phyloP scores from a whole-genome alignment of 2,888 invertebrate species.

The Trachelus tabidus region DNA sequence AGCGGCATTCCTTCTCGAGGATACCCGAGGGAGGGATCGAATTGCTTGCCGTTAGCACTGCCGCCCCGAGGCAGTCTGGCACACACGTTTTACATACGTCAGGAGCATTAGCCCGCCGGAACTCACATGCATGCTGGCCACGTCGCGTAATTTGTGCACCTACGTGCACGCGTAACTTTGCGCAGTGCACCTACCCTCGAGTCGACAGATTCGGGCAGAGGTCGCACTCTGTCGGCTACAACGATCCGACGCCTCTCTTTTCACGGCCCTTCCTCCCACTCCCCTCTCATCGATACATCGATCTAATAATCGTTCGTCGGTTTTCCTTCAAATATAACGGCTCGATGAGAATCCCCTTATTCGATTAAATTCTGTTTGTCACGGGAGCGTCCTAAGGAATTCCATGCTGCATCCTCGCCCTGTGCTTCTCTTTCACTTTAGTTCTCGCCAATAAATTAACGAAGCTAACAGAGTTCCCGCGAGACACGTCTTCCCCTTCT shows the following conservation, averaged over 20 bases:
- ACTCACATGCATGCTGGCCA: background rate
- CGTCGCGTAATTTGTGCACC: background rate
- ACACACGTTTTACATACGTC: background rate
- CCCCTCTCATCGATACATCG: background rate
- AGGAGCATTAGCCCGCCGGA: background rate
- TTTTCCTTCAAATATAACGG: background rate
- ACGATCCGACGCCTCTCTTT: no score
- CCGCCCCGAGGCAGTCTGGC: background rate
- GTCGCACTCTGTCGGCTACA: no score
- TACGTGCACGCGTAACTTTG: background rate
- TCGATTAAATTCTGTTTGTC: background rate
- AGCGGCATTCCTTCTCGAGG: background rate
- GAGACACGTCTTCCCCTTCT: background rate
- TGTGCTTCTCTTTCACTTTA: background rate
- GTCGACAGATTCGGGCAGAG: background rate
- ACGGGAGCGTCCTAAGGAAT: background rate
- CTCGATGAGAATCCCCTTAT: background rate
- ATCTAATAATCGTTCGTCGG: background rate
- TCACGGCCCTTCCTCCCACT: background rate
- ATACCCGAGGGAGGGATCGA: background rate
- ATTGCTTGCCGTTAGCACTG: background rate
- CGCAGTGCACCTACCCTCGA: background rate
- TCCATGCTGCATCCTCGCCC: background rate
- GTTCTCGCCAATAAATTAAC: background rate
- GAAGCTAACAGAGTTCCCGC: background rate